Conservation (phyloP, 2,888 invertebrate species). For the Watsonalla cultraria region DNA sequence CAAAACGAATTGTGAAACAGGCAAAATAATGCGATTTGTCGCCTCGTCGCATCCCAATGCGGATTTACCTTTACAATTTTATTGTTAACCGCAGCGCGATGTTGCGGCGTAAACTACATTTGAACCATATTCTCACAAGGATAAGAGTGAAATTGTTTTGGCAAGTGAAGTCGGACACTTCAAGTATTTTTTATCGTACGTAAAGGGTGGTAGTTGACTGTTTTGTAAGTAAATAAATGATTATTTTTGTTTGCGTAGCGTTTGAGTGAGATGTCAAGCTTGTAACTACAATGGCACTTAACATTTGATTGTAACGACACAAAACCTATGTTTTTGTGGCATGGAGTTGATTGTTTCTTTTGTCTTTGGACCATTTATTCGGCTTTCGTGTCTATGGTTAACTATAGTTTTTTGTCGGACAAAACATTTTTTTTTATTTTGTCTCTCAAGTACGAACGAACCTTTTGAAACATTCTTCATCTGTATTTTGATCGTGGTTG, state of each 20-base stretch:
- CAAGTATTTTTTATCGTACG: neutral
- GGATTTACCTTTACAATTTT: slow-evolving; percentile 19
- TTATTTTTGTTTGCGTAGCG: slow-evolving; percentile 21
- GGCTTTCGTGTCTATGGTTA: too few relatives aligned
- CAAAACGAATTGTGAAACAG: slow-evolving; percentile 36
- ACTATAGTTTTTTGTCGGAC: too few relatives aligned
- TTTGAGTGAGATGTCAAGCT: slow-evolving; percentile 15
- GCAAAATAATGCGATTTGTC: slow-evolving; percentile 58
- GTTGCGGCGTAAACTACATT: neutral
- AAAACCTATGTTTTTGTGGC: neutral
- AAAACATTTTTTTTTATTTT: too few relatives aligned
- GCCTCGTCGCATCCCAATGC: slow-evolving; percentile 32
- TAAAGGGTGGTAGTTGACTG: slow-evolving; percentile 27
- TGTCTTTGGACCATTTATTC: too few relatives aligned
- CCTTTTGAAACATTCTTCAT: too few relatives aligned
- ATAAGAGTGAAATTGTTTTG: neutral
- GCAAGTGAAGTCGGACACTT: neutral
- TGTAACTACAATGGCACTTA: neutral
- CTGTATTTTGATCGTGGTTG: too few relatives aligned
- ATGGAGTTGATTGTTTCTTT: neutral
- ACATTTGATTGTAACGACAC: neutral
- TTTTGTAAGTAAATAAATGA: slow-evolving; percentile 23
- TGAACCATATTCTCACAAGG: neutral
- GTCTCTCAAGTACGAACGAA: too few relatives aligned
- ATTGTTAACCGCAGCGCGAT: slow-evolving; percentile 21